Conservation (phyloP, 2,888 invertebrate species). For the Xylophagus ater region DNA sequence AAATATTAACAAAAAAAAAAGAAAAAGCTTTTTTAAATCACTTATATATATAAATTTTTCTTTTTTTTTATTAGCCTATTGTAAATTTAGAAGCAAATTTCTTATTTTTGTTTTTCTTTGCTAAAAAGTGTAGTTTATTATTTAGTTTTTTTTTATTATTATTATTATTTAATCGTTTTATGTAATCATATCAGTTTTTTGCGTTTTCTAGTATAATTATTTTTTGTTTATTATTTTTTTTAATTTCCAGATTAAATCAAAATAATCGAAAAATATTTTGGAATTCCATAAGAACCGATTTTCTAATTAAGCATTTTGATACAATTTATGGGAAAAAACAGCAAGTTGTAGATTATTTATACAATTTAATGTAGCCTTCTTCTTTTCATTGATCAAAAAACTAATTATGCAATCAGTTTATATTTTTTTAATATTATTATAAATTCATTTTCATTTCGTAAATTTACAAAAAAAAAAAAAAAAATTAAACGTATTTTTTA, state of each 20-base stretch:
- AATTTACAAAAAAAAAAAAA: too few species aligned
- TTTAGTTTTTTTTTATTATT: background rate
- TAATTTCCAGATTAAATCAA: conserved; percentile 13
- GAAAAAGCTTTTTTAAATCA: conserved; percentile 2
- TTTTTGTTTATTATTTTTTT: conserved; percentile 3
- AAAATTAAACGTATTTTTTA: too few species aligned
- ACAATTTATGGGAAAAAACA: conserved; percentile 5
- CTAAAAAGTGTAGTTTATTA: conserved; percentile 1
- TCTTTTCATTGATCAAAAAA: conserved; percentile 4
- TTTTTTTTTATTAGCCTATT: background rate
- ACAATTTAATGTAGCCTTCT: conserved; percentile 6
- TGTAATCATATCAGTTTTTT: too few species aligned
- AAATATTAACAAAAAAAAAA: conserved; percentile 38
- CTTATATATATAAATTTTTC: background rate
- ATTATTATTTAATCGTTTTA: background rate
- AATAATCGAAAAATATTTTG: conserved; percentile 12
- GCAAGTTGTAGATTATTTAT: conserved; percentile 6
- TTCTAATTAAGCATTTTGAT: conserved; percentile 8
- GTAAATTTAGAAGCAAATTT: background rate
- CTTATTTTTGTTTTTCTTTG: background rate
- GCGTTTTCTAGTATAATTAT: background rate
- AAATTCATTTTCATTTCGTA: too few species aligned
- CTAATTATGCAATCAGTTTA: conserved; percentile 4
- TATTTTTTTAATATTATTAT: too few species aligned
- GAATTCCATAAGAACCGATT: conserved; percentile 12